Conservation (phyloP, 2,888 invertebrate genomes). For the Tridacna crocea region DNA sequence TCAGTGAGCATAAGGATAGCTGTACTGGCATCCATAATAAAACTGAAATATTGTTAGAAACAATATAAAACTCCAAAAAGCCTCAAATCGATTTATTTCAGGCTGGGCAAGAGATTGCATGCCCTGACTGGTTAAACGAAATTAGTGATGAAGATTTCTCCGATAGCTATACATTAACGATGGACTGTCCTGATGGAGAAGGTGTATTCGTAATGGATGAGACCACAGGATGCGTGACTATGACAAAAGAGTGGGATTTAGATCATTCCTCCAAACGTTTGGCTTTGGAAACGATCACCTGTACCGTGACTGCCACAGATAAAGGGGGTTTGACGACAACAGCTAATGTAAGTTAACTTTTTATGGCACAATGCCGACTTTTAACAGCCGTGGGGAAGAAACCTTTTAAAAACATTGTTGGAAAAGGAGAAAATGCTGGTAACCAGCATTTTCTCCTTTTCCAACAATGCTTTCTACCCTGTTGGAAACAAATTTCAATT, state of each 20-base stretch:
- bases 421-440: too few relatives aligned
- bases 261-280: conserved; percentile 33
- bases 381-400: too few relatives aligned
- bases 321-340: conserved; percentile 24
- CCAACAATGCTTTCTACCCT: too few relatives aligned
- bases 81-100: not conserved
- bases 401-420: too few relatives aligned
- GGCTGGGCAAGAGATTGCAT: conserved; percentile 4
- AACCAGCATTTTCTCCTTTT: too few relatives aligned
- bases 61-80: too few relatives aligned
- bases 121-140: not conserved
- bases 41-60: too few relatives aligned
- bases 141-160: conserved; percentile 32
- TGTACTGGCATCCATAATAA: too few relatives aligned
- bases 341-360: conserved; percentile 24
- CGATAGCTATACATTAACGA: conserved; percentile 30
- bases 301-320: conserved; percentile 50
- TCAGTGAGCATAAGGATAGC: too few relatives aligned
- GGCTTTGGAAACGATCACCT: conserved; percentile 28
- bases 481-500: too few relatives aligned
- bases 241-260: conserved; percentile 53
- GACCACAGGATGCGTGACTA: conserved; percentile 38
- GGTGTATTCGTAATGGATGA: conserved; percentile 45
- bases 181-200: conserved; percentile 39
- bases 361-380: conserved; percentile 1